phyloP scores from a whole-genome alignment of 2,113 vertebrate genomes.

The Bubo bubo region DNA sequence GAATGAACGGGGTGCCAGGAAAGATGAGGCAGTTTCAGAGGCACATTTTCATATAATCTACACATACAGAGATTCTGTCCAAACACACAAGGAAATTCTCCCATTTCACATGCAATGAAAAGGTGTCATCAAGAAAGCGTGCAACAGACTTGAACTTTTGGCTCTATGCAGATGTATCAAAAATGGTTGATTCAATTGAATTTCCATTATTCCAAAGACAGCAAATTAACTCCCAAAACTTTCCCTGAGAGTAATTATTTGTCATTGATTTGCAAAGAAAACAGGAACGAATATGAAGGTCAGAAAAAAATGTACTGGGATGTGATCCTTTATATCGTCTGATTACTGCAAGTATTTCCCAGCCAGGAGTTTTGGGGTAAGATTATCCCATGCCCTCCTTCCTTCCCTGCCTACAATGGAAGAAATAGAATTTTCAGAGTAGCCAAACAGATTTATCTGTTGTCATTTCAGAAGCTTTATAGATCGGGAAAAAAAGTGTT shows the following conservation, averaged over 20 bases:
- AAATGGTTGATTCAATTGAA: not conserved
- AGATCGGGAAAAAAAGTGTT: not conserved
- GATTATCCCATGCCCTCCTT: not conserved
- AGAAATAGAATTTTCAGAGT: not conserved
- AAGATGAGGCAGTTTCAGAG: not conserved
- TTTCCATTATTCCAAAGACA: not conserved
- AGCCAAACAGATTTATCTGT: not conserved
- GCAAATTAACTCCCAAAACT: not conserved
- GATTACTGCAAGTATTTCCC: not conserved
- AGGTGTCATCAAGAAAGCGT: not conserved
- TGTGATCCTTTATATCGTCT: not conserved
- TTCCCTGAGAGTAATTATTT: not conserved
- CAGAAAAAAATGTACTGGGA: not conserved
- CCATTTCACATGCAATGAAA: not conserved
- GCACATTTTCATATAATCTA: not conserved
- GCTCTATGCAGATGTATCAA: not conserved
- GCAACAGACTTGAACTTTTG: not conserved
- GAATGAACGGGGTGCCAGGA: not conserved
- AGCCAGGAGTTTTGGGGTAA: not conserved
- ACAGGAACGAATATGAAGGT: not conserved
- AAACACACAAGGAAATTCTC: not conserved
- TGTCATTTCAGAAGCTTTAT: not conserved
- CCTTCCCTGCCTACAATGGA: not conserved
- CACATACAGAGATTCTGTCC: not conserved
- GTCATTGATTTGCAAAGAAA: not conserved